Base-by-base conservation (phyloP, 92 coral and sea anemone genomes). In the Epizoanthus fatuus region DNA sequence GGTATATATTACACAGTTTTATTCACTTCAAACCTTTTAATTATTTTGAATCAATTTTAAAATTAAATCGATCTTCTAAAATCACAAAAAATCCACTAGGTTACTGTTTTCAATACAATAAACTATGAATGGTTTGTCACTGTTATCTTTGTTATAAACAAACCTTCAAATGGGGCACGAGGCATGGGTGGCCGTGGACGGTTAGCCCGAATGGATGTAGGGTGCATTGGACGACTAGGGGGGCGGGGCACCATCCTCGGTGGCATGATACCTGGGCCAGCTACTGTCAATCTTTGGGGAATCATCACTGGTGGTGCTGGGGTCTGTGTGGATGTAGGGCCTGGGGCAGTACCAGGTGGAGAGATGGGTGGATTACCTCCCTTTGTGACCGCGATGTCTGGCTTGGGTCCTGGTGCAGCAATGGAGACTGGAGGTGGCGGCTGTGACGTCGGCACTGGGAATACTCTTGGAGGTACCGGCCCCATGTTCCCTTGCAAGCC, bases 341-440 rank as follows among this genome's bases (percentile, higher is more conserved):
- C 60, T 35, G 85, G 45, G 15, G 80, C 82, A 59, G 90, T 72
- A 44, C 85, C 92, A 69, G 93, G 58, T n/a, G 68, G 83, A 6
- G 82, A 59, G 64, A 65, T 42, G 10, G 86, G 82, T 20, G 63
- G 72, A 5, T 89, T 84, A 35, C 80, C 54, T 29, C 86, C 84
- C 35, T 93, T 80, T 47, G 86, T 47, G 13, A 87, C 37, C 67
- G 88, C 84, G 22, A 89, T 75, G 4, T 63, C 91, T 49, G 71
- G 83, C 72, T 81, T 89, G 39, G 94, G 53, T 47, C 63, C 76
- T n/a, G 87, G 22, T 25, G 62, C 69, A 37, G 81, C 35, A 11
- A 90, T 84, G 11, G 82, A 59, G 13, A 87, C 91, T 15, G 94
- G 98, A 22, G 96, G 98, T 19, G 94, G 95, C 8, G 98, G 98